Conservation (phyloP, 2,797 vertebrate genomes). For the Vipera ursinii region DNA sequence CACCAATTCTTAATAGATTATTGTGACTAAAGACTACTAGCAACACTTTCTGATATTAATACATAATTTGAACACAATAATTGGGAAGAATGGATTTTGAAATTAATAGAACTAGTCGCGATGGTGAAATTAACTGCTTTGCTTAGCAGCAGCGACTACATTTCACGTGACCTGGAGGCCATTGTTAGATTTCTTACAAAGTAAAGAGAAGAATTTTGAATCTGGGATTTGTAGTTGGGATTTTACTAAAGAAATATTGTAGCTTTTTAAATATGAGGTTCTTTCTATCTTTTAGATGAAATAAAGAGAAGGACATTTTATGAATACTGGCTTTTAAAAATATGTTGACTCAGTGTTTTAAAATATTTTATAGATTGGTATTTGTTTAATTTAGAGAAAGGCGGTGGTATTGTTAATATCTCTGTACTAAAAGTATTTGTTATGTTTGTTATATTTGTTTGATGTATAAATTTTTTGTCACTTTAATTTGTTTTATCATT, state of each 20-base stretch:
- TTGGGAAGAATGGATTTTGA: background rate
- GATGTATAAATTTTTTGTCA: background rate
- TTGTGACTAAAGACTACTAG: background rate
- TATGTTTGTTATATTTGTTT: background rate
- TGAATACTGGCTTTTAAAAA: background rate
- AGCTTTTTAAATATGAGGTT: background rate
- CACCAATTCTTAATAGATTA: background rate
- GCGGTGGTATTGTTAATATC: background rate
- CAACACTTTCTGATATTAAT: background rate
- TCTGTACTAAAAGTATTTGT: background rate
- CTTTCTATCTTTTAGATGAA: background rate
- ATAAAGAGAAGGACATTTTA: background rate
- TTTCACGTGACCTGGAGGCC: background rate
- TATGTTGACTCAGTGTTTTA: background rate
- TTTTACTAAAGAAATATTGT: background rate
- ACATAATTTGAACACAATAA: background rate
- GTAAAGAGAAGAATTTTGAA: background rate
- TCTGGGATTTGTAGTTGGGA: background rate
- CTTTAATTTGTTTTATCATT: background rate
- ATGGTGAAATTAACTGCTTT: background rate
- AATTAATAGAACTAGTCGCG: background rate
- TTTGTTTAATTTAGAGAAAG: background rate
- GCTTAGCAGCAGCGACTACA: background rate
- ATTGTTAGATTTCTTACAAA: background rate
- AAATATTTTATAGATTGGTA: background rate